A percentile compares a stretch with the other conserved stretches of the same genome.
Evolutionary conservation across 2,113 vertebrate genomes (phyloP).

Genomic region (Psittacara wagleri): DNA sequence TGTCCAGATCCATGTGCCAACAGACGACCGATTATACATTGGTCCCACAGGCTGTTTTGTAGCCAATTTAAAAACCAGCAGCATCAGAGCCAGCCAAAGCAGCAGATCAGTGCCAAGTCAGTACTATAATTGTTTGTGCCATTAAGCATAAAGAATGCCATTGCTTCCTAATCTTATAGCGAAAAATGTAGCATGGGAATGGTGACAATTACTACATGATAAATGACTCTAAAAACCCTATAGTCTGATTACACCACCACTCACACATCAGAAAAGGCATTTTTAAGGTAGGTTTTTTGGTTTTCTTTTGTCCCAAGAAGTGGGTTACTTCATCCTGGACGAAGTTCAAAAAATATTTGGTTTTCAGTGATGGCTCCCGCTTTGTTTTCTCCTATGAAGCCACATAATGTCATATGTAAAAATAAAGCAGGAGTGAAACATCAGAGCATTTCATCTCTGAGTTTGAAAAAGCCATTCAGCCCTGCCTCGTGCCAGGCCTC

Average conservation of each 20-base stretch:
- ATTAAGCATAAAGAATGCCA: conserved; percentile 61
- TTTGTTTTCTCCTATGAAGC: neutral
- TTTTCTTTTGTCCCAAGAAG: neutral
- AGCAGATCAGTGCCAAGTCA: conserved; percentile 43
- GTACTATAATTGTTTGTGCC: conserved; percentile 51
- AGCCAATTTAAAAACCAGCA: conserved; percentile 59
- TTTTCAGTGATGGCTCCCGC: neutral
- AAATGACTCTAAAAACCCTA: neutral
- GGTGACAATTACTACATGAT: neutral
- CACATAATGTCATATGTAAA: neutral
- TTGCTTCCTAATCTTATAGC: conserved; percentile 19
- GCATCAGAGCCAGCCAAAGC: conserved; percentile 28
- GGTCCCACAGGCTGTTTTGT: conserved; percentile 20
- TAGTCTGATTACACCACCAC: neutral
- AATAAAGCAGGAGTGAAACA: conserved; percentile 13
- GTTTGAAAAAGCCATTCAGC: neutral
- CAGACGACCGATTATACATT: neutral
- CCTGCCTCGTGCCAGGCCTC: neutral
- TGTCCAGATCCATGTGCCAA: conserved; percentile 15
- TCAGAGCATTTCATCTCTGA: neutral
- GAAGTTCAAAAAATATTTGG: neutral
- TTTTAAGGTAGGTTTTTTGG: neutral
- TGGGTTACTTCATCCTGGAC: neutral
- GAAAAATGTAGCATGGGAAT: conserved; percentile 4
- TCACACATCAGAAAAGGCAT: neutral